Evolutionary conservation across 2,113 vertebrate genomes (phyloP), one percentile per base, ranked within the genome.

Genomic region (Centrocercus urophasianus): DNA sequence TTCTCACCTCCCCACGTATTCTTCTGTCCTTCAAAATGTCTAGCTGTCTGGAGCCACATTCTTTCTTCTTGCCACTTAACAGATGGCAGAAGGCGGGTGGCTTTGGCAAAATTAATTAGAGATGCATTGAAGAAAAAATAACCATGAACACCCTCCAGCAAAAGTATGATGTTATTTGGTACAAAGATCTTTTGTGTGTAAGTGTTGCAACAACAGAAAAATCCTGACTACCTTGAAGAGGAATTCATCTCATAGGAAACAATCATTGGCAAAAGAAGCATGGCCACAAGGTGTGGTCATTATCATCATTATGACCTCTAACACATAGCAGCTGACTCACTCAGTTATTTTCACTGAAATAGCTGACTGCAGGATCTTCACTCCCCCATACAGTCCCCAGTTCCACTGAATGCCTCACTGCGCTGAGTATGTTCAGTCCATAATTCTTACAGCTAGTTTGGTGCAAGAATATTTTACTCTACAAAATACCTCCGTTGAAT

Each of bases 61-160:
- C 69, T 95, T 91, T 80, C 84, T 74, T 73, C 47, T 42, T 91
- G 65, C 40, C 76, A 43, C 75, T 27, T 69, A 65, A 60, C 85
- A 94, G 76, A 74, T 61, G 82, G 82, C 21, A 77, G 71, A 79
- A 43, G 30, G 89, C 67, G 61, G 61, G 52, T 89, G 89, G 75
- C 69, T 93, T 91, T 83, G 93, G 89, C 34, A 78, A 88, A 93
- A 89, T 83, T 87, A 80, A 69, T 93, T 86, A 85, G 56, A 78
- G 65, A 80, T 0, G 3, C 47, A 16, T 4, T 38, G 28, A 88
- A 86, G 76, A 64, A 93, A 89, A 65, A 81, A 76, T 78, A 88
- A 70, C 84, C 42, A 40, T 40, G 78, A 80, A 81, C 40, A 81
- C 59, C 67, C 69, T 86, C 22, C 0, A 3, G 71, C 34, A 74